phyloP scores from a whole-genome alignment of 2,888 invertebrate genomes.

The Strigamia maritima region DNA sequence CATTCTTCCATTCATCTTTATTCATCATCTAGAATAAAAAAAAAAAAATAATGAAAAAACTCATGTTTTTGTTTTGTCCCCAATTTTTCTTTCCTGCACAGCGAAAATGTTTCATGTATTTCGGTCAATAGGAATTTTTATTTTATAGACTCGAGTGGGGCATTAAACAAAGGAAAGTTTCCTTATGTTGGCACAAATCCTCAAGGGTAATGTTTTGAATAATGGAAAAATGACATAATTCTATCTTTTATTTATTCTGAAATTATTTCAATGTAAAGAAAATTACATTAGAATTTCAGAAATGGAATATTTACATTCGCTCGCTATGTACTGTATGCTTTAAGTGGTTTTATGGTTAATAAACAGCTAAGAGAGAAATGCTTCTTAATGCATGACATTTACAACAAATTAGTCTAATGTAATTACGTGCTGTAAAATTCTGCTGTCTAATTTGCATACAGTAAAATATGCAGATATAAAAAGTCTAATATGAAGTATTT shows the following conservation, averaged over 20 bases:
- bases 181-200: neutral
- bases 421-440: conserved; percentile 2
- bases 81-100: neutral
- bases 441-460: neutral
- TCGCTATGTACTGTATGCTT: neutral
- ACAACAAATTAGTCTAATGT: neutral
- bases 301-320: conserved; percentile 4
- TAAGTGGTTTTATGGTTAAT: neutral
- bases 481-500: too few species aligned
- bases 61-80: neutral
- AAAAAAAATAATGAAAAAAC: neutral
- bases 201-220: conserved; percentile 16
- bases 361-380: neutral
- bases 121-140: neutral
- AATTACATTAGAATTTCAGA: neutral
- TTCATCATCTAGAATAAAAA: neutral
- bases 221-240: neutral
- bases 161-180: neutral
- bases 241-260: conserved; percentile 14
- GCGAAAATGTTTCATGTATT: neutral
- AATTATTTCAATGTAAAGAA: conserved; percentile 7
- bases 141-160: neutral
- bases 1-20: neutral
- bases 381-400: conserved; percentile 5
- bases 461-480: too few species aligned